Percentiles rank a stretch among this genome's conserved stretches.
These are phyloP conservation scores for Protonibea diacanthus DNA, from an alignment of 2,797 vertebrate species.

Conservation along the genomic window DNA sequence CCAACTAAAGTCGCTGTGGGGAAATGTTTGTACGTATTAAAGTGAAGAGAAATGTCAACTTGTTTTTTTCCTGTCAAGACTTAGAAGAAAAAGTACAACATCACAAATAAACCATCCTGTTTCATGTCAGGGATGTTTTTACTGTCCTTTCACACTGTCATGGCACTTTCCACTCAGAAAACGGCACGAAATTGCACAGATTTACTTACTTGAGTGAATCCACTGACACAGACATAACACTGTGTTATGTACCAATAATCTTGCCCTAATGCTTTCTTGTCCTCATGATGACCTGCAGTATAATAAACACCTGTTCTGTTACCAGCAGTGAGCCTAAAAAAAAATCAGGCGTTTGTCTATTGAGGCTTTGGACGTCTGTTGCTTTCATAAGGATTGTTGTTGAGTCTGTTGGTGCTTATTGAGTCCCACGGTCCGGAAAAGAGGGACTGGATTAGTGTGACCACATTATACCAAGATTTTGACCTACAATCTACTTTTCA, in stretches of 20 bases:
- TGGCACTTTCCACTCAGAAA: background rate
- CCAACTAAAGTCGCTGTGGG: background rate
- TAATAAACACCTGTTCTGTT: no score
- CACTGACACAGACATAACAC: background rate
- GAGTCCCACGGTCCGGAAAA: no score
- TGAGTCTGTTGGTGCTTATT: no score
- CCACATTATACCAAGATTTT: no score
- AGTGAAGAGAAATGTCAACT: background rate
- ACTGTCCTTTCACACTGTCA: no score
- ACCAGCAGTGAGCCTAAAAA: no score
- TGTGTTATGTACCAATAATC: background rate
- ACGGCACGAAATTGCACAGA: background rate
- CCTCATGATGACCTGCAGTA: background rate
- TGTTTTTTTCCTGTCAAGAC: background rate
- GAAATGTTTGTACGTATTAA: background rate
- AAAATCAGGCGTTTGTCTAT: no score
- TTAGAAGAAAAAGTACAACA: background rate
- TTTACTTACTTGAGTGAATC: background rate
- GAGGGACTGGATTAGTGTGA: no score
- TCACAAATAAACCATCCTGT: background rate
- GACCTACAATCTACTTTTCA: no score
- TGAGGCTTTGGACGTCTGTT: no score
- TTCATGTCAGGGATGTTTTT: background rate
- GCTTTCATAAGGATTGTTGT: no score
- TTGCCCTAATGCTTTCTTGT: background rate